Percentiles rank a stretch among this genome's conserved stretches.
Conservation (phyloP, 35 echinoderm and acorn worm genomes). For the Diadema setosum region DNA sequence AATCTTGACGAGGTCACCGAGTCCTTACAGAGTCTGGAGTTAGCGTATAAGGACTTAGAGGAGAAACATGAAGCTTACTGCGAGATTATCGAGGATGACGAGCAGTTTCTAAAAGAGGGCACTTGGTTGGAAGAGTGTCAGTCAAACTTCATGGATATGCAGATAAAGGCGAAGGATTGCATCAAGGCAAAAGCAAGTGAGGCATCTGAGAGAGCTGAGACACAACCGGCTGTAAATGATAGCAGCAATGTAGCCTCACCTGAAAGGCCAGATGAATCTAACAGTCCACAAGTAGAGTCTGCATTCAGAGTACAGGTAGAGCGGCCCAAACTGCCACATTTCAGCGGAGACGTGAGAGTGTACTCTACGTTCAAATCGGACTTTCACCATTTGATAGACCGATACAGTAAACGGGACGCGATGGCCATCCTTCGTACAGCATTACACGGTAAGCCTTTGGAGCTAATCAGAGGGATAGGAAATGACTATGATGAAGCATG, state of each 20-base stretch:
- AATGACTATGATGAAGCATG: slow-evolving; percentile 42
- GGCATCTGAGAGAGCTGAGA: background rate
- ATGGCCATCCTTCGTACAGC: background rate
- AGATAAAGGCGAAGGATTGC: background rate
- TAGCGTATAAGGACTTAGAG: background rate
- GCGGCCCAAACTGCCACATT: slow-evolving; percentile 63
- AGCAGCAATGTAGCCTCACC: background rate
- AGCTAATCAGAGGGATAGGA: slow-evolving; percentile 51
- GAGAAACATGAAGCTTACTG: background rate
- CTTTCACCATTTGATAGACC: slow-evolving; percentile 46
- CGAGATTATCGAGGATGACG: background rate
- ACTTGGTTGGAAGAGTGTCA: slow-evolving; percentile 15
- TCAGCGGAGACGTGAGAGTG: slow-evolving; percentile 44
- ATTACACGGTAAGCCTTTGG: slow-evolving; percentile 41
- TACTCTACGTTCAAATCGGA: slow-evolving; percentile 40
- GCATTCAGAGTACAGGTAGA: slow-evolving; percentile 9
- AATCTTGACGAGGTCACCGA: background rate
- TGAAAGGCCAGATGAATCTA: background rate
- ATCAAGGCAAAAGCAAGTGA: background rate
- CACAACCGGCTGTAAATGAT: background rate
- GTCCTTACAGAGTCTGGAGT: background rate
- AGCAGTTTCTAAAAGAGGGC: slow-evolving; percentile 2
- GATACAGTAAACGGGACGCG: slow-evolving; percentile 30
- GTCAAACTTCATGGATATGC: background rate
- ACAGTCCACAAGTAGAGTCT: background rate